These are phyloP conservation scores for Drosophila hamatofila DNA, from an alignment of 2,888 invertebrate species.

Conservation along the genomic window DNA sequence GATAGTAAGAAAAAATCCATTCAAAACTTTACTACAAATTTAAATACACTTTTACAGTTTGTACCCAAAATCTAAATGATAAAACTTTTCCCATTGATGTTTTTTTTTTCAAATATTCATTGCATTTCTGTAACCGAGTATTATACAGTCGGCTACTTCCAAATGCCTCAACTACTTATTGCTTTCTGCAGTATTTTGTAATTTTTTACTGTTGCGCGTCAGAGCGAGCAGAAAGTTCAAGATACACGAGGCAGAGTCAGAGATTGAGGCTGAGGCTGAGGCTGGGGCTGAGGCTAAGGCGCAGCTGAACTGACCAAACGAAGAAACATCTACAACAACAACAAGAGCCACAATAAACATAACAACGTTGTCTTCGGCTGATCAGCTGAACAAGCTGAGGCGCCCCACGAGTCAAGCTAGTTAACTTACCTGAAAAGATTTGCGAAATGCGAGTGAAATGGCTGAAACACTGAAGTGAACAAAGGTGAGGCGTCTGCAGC, in stretches of 20 bases:
- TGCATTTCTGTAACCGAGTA: not conserved
- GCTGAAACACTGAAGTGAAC: conserved; percentile 1
- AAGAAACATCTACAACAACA: conserved; percentile 6
- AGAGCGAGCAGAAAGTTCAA: conserved; percentile 49
- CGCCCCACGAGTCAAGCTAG: conserved; percentile 31
- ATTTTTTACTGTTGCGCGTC: conserved; percentile 34
- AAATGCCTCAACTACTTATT: not conserved
- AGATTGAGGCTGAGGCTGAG: conserved; percentile 20
- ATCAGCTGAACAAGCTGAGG: conserved; percentile 23
- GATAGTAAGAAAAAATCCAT: too few relatives aligned
- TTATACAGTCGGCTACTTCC: not conserved
- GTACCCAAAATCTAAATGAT: too few relatives aligned
- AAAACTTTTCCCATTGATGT: too few relatives aligned
- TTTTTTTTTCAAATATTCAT: not conserved
- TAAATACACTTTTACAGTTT: too few relatives aligned
- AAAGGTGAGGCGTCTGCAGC: not conserved
- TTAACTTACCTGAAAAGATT: conserved; percentile 48
- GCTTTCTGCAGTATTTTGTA: conserved; percentile 2
- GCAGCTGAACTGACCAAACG: conserved; percentile 36
- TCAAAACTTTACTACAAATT: not conserved
- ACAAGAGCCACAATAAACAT: not conserved
- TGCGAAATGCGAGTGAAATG: conserved; percentile 50
- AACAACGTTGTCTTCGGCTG: conserved; percentile 16
- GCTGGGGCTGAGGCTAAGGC: not conserved
- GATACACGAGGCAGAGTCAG: conserved; percentile 22